These are phyloP conservation scores for Monochamus alternatus DNA, from an alignment of 2,888 invertebrate genomes.

Conservation along the genomic window DNA sequence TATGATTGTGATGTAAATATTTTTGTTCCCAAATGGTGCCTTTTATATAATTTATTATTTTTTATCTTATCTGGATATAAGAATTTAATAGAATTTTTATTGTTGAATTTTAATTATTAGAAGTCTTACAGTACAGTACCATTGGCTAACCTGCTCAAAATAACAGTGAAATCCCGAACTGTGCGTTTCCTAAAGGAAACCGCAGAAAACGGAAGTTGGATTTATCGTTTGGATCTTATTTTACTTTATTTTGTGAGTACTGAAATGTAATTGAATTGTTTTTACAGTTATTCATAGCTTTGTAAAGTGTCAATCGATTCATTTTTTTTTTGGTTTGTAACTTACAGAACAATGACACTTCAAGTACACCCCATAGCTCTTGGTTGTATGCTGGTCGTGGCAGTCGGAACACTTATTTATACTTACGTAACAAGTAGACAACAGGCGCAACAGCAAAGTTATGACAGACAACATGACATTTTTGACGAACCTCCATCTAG, in stretches of 20 bases:
- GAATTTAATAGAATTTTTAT: not conserved
- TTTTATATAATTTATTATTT: slow-evolving; percentile 1
- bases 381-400: slow-evolving; percentile 46
- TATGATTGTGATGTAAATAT: not conserved
- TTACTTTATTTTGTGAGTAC: too few species aligned
- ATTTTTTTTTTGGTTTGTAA: too few species aligned
- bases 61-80: not conserved
- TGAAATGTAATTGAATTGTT: too few species aligned
- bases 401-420: slow-evolving; percentile 45
- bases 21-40: not conserved
- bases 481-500: slow-evolving; percentile 2
- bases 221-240: too few species aligned
- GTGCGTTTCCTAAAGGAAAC: too few species aligned
- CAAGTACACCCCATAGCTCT: slow-evolving; percentile 43
- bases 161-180: not conserved
- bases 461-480: not conserved
- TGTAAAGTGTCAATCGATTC: too few species aligned
- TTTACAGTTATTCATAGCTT: too few species aligned
- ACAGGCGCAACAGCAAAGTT: not conserved
- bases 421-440: not conserved
- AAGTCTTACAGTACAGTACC: not conserved
- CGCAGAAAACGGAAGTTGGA: too few species aligned
- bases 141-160: slow-evolving; percentile 22
- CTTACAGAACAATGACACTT: slow-evolving; percentile 37
- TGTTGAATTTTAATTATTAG: not conserved